Evolutionary conservation across 2,113 vertebrate genomes (phyloP).

Genomic region (Halichoerus grypus): DNA sequence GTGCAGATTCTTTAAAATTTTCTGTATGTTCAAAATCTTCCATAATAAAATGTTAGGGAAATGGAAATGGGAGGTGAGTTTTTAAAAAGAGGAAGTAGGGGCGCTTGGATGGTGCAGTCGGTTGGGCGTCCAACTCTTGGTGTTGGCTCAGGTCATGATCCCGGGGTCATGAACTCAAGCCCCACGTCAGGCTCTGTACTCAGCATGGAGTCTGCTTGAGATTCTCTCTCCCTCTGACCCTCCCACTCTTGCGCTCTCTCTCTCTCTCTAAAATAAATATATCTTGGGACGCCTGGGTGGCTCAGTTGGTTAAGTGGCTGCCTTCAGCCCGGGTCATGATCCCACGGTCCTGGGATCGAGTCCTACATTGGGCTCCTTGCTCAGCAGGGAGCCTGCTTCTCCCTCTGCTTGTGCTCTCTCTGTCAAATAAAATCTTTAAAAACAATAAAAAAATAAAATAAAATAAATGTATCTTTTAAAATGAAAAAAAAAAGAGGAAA

Average conservation of each 20-base stretch:
- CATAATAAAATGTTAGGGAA: neutral
- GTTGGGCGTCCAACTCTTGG: neutral
- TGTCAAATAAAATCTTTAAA: neutral
- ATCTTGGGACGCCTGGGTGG: too few relatives aligned
- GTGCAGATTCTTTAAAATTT: neutral
- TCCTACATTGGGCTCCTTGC: neutral
- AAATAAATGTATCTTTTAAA: neutral
- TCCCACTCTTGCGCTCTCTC: neutral
- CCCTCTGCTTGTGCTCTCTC: neutral
- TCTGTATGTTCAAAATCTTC: neutral
- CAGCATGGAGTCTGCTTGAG: neutral
- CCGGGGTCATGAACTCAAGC: neutral
- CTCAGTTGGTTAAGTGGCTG: too few relatives aligned
- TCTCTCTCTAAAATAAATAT: neutral
- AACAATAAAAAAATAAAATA: too few relatives aligned
- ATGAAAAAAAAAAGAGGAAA: neutral
- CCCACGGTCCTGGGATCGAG: neutral
- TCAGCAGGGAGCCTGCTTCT: neutral
- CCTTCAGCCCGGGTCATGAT: neutral
- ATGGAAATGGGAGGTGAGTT: neutral
- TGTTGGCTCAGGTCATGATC: neutral
- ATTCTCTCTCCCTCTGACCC: neutral
- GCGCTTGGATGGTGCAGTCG: neutral
- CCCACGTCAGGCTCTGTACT: neutral
- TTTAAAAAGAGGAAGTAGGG: neutral